A percentile compares a stretch with the other conserved stretches of the same genome.
Evolutionary conservation across 2,113 vertebrate genomes (phyloP).

Genomic region (Chlorodrepanis virens): DNA sequence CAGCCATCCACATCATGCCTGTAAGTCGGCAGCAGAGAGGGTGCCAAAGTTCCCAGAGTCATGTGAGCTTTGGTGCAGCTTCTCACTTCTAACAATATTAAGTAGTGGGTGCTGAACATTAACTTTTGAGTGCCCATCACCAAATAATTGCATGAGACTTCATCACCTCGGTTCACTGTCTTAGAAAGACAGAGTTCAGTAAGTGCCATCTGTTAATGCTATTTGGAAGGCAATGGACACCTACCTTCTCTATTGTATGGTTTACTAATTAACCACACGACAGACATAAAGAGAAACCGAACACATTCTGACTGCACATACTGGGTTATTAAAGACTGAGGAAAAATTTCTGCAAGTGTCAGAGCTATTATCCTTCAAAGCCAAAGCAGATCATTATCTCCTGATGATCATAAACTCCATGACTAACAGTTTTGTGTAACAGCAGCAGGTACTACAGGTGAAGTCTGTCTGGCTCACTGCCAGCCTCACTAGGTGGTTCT

Average conservation of each 20-base stretch:
- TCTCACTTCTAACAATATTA: background rate
- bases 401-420: background rate
- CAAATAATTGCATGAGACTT: background rate
- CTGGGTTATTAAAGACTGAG: background rate
- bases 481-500: background rate
- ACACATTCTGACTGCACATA: background rate
- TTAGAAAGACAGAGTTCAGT: background rate
- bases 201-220: background rate
- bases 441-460: background rate
- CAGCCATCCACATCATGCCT: background rate
- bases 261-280: background rate
- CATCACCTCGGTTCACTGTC: background rate
- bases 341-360: background rate
- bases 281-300: background rate
- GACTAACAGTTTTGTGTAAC: background rate
- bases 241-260: background rate
- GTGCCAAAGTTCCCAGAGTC: background rate
- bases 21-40: background rate
- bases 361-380: background rate
- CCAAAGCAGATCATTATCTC: background rate
- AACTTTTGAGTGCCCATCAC: background rate
- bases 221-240: background rate
- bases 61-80: background rate
- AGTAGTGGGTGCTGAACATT: background rate
- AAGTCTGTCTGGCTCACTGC: background rate